Evolutionary conservation across 2,888 invertebrate species (phyloP), one percentile per base, ranked within the genome.

Genomic region (Blastobasis adustella): DNA sequence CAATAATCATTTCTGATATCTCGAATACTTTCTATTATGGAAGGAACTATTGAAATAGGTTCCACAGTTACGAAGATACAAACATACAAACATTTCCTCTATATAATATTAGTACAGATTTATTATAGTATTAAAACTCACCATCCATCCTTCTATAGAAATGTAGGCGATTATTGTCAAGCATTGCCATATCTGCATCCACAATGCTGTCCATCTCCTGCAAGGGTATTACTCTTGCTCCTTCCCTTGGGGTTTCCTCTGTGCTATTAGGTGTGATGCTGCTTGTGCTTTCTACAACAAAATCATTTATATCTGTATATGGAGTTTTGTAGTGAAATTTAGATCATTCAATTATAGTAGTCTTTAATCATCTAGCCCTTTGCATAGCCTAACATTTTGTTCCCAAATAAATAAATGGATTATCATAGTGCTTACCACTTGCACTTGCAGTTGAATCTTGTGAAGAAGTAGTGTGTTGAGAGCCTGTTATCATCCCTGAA

Each of bases 131-230:
- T 40, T 48, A 10, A 37, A 45, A 69, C 80, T 70, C 58, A 88
- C 87, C 69, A 59, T 82, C 81, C 38, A 88, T 67, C 58, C 85
- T 73, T 55, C 87, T 77, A 59, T 85, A 88, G 69, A 86, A 88
- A 66, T 86, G 86, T 60, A 87, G 61, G 2, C 86, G 72, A 59
- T 84, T 81, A 62, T 87, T 76, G 54, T 86, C 79, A 58, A 86
- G 63, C 78, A 87, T 79, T 4, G 87, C 86, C 79, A 87, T 80
- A 57, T 87, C 85, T 0, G 87, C 86, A 55, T 88, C 87, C 42
- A 86, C 83, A 59, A 87, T 87, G 61, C 86, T 87, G 62, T 88
- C 87, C 84, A 88, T 86, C 63, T 88, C 87, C 60, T 84, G 85
- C 43, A 88, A 66, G 0, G 86, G 85, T 55, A 85, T 81, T 54